Conservation (phyloP, 2,888 invertebrate species). For the Timema podura region DNA sequence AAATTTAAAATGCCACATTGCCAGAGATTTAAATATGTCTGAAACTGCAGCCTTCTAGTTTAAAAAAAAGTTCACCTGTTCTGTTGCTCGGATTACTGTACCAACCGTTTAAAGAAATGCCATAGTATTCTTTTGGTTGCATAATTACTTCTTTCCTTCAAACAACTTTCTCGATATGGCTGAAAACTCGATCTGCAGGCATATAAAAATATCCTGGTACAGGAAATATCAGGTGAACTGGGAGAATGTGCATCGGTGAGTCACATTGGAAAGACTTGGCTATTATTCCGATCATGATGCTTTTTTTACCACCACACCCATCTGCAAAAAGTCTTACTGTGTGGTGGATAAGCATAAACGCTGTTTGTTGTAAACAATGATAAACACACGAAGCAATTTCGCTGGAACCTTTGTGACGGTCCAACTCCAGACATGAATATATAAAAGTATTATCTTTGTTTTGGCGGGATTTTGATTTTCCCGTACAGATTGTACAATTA, state of each 20-base stretch:
- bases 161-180: neutral
- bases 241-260: neutral
- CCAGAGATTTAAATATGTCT: neutral
- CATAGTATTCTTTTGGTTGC: neutral
- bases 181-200: neutral
- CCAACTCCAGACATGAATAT: no score
- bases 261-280: neutral
- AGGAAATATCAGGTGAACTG: neutral
- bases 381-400: neutral
- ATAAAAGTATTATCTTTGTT: no score
- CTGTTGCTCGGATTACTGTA: neutral
- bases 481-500: no score
- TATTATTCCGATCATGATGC: neutral
- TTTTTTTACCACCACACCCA: neutral
- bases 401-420: no score
- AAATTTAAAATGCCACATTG: neutral
- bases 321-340: no score
- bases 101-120: neutral
- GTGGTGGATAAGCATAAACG: no score
- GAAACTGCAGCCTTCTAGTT: neutral
- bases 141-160: neutral
- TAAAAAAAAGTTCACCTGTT: neutral
- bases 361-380: no score
- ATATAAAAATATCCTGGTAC: neutral
- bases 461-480: no score